Percentiles rank a stretch among this genome's conserved stretches.
Evolutionary conservation across 2,888 invertebrate species (phyloP).

Genomic region (Callosobruchus maculatus): DNA sequence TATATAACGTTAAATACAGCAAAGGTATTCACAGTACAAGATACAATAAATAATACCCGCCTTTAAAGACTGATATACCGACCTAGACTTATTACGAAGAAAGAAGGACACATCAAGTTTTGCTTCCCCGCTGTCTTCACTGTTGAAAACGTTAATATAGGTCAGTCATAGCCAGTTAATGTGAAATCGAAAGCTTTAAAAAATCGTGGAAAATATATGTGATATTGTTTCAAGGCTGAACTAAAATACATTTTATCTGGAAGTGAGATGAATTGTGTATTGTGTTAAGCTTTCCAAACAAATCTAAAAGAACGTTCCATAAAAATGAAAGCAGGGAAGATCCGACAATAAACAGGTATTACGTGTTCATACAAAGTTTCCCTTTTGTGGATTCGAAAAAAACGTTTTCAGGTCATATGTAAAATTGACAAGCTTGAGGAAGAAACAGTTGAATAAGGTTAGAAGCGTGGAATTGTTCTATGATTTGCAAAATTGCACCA

Average conservation of each 20-base stretch:
- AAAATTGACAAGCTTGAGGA: neutral
- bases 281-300: neutral
- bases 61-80: no score
- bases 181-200: neutral
- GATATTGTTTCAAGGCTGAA: neutral
- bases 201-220: neutral
- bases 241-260: neutral
- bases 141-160: neutral
- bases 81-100: neutral
- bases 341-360: neutral
- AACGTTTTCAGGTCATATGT: neutral
- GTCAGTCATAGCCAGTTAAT: neutral
- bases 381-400: neutral
- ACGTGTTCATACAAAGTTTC: neutral
- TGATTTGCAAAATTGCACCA: no score
- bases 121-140: neutral
- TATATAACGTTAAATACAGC: no score
- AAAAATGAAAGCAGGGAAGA: neutral
- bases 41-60: no score
- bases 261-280: neutral
- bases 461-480: no score
- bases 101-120: neutral
- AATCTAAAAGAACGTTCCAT: neutral
- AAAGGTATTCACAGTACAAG: no score
- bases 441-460: neutral